These are phyloP conservation scores for Labroides dimidiatus DNA, from an alignment of 2,797 vertebrate species.

Conservation along the genomic window DNA sequence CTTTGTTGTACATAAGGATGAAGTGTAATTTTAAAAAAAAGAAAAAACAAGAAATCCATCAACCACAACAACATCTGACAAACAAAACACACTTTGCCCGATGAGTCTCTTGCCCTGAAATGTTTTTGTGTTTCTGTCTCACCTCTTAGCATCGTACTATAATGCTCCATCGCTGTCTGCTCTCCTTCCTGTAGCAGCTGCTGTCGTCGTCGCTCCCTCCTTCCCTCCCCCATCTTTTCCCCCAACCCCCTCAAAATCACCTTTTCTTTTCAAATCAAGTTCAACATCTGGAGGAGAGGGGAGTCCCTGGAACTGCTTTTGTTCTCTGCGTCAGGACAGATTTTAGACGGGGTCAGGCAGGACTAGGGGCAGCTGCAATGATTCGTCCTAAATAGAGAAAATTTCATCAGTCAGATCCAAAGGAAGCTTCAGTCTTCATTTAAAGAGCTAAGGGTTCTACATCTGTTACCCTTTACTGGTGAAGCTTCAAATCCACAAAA, in stretches of 20 bases:
- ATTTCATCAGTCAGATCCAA: conserved; percentile 33
- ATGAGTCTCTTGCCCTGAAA: conserved; percentile 25
- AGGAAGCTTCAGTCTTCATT: conserved; percentile 26
- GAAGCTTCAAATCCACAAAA: background rate
- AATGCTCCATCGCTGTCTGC: conserved; percentile 37
- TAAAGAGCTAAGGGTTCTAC: conserved; percentile 13
- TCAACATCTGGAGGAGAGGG: conserved; percentile 72
- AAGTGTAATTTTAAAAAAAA: conserved; percentile 28
- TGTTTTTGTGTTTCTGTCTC: conserved; percentile 51
- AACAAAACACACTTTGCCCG: conserved; percentile 44
- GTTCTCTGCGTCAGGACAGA: conserved; percentile 59
- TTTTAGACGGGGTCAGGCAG: conserved; percentile 33
- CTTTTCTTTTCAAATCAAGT: conserved; percentile 77
- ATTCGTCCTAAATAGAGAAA: conserved; percentile 55
- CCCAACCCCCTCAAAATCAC: conserved; percentile 58
- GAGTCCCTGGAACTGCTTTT: conserved; percentile 62
- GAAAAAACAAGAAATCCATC: conserved; percentile 54
- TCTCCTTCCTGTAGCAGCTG: conserved; percentile 52
- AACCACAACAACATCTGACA: conserved; percentile 55
- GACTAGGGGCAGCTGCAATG: conserved; percentile 53
- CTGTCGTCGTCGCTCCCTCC: background rate
- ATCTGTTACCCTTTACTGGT: background rate
- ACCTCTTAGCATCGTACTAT: conserved; percentile 50
- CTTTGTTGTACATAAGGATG: background rate
- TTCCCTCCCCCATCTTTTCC: background rate